phyloP scores from a whole-genome alignment of 2,113 vertebrate genomes.

The Pampusana beccarii region DNA sequence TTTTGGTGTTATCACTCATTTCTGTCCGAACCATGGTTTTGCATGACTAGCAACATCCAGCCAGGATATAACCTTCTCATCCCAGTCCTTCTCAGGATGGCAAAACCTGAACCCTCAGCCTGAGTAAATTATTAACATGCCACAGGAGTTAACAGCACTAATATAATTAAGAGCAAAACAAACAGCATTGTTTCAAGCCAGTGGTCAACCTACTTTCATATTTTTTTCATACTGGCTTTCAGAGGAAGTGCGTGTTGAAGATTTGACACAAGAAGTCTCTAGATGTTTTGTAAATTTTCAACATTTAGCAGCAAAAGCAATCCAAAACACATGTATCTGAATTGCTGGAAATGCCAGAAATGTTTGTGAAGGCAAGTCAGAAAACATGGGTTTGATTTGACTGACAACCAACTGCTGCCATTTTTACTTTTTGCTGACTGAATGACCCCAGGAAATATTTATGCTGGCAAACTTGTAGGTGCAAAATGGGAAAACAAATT shows the following conservation, averaged over 20 bases:
- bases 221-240: background rate
- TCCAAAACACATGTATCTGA: background rate
- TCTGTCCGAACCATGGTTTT: background rate
- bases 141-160: background rate
- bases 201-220: background rate
- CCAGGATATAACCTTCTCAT: background rate
- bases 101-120: background rate
- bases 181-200: background rate
- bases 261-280: background rate
- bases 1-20: background rate
- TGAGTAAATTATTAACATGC: background rate
- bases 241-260: background rate
- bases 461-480: constrained; percentile 27
- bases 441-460: constrained; percentile 62
- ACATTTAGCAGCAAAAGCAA: background rate
- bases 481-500: constrained; percentile 38
- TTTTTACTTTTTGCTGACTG: constrained; percentile 43
- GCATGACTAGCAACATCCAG: background rate
- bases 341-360: constrained; percentile 39
- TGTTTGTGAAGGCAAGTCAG: constrained; percentile 48
- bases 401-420: constrained; percentile 62
- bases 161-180: background rate
- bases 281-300: background rate
- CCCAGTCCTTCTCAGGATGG: background rate
- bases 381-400: constrained; percentile 57